Evolutionary conservation across 2,888 invertebrate genomes (phyloP), one percentile per base, ranked within the genome.

Genomic region (Lymantria monacha): DNA sequence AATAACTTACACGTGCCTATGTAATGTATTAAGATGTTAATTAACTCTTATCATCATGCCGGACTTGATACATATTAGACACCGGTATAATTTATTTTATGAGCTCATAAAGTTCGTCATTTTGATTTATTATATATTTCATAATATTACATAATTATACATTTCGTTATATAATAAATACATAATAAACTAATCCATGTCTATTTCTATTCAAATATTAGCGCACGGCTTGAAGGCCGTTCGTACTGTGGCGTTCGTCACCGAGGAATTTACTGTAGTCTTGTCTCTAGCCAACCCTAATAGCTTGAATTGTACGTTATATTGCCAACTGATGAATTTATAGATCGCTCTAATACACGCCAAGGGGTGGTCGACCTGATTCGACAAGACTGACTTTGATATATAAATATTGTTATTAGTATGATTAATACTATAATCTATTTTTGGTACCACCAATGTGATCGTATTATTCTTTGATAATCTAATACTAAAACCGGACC

Each of bases 281-380:
- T 73, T 69, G 73, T 72, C 69, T 72, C 56, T 53, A 69, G 69
- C 64, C 75, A 71, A 75, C 70, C 76, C 66, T 73, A 74, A 75
- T 76, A 75, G 66, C 58, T 72, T 13, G 46, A 60, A 66, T 60
- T 66, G 56, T 55, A 50, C 50, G 42, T 48, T 63, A 59, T 45
- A 49, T 51, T 53, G 51, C 30, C 48, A 60, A 53, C 43, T 60
- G 61, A 60, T 65, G 55, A 58, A 69, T 74, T 74, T 71, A 67
- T 70, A 69, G 65, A 64, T 63, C 55, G 69, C 42, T 53, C 50
- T 42, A 52, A 55, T 59, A 55, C 46, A 46, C 38, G 44, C 51
- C 66, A 51, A 54, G 52, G 49, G 57, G 55, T 57, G 42, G 52
- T 46, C 55, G 60, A 68, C 55, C 60, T 48, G 51, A 49, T 63